Evolutionary conservation across 2,888 invertebrate genomes (phyloP), one percentile per base, ranked within the genome.

Genomic region (Exocentrus adspersus): DNA sequence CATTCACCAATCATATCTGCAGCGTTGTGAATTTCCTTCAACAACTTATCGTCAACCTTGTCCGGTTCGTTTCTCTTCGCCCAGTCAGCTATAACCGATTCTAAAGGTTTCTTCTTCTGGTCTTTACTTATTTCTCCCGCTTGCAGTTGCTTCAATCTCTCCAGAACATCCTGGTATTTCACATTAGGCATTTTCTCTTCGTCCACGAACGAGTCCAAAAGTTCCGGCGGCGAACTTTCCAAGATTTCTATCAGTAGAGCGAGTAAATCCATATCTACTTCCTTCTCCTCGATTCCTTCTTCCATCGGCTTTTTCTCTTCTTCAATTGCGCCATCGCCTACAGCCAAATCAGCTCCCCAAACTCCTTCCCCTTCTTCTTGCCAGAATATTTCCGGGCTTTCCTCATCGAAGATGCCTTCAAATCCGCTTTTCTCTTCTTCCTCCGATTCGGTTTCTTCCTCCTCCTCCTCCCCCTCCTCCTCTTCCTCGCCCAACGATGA

Each of bases 11-110:
- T 45, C 17, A 76, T 42, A 6, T 62, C 63, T 0, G 79, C 73
- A n/a, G 73, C 72, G 58, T 75, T 70, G 17, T 75, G 74, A 17
- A 80, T 79, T 61, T 76, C 76, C 7, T 72, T 65, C n/a, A 74
- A 51, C 4, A 78, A 53, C 14, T 67, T 61, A 7, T 74, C 70
- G 58, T 77, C 70, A 0, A 79, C 73, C 19, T 74, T 64, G 1
- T 78, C 74, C 1, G 77, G 78, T 7, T 75, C 73, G 53, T 75
- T 76, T 21, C 62, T 65, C 41, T 63, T 63, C 0, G 77, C 77
- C 80, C 80, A 80, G 5, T 75, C 72, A 4, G 74, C 66, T 68
- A 80, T 69, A 12, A 73, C 65, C 17, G 75, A 57, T 62, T 78
- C 78, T 43, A 80, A 56, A 37, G 65, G 57, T 1, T 68, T 46